A percentile compares a stretch with the other conserved stretches of the same genome.
Evolutionary conservation across 2,113 vertebrate species (phyloP).

Genomic region (Neolamprologus toae): DNA sequence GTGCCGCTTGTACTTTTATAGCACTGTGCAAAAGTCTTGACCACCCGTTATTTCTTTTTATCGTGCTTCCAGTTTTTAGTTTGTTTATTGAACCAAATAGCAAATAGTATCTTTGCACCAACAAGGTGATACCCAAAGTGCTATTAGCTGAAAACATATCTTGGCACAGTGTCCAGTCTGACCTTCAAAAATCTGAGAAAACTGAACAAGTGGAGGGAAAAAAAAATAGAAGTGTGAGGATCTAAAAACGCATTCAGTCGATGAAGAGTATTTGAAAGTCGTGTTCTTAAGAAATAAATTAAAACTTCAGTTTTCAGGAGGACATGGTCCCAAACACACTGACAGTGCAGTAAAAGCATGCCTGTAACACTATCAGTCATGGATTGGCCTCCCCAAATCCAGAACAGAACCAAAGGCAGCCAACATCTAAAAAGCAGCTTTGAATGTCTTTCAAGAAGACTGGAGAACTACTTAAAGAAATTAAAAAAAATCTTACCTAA

Average conservation of each 20-base stretch:
- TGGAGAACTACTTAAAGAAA: not conserved
- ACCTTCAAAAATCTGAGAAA: not conserved
- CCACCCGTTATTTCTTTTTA: rapidly evolving
- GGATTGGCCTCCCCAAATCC: not conserved
- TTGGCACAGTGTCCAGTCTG: not conserved
- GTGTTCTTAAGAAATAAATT: not conserved
- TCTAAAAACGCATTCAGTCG: not conserved
- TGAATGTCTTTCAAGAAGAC: not conserved
- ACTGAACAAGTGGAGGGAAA: not conserved
- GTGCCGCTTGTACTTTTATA: not conserved
- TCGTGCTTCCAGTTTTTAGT: rapidly evolving
- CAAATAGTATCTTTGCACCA: not conserved
- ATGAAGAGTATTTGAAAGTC: not conserved
- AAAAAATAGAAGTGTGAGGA: not conserved
- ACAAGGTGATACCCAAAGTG: not conserved
- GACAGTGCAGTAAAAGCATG: rapidly evolving
- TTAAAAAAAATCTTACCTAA: not conserved
- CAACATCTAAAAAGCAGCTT: not conserved
- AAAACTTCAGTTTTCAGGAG: not conserved
- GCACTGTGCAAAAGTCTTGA: not conserved
- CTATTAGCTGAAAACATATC: not conserved
- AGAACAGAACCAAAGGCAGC: not conserved
- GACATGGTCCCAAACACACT: not conserved
- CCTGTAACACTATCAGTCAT: rapidly evolving
- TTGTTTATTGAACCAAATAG: not conserved